Evolutionary conservation across 2,888 invertebrate genomes (phyloP), one percentile per base, ranked within the genome.

Genomic region (Chymomyza amoena): DNA sequence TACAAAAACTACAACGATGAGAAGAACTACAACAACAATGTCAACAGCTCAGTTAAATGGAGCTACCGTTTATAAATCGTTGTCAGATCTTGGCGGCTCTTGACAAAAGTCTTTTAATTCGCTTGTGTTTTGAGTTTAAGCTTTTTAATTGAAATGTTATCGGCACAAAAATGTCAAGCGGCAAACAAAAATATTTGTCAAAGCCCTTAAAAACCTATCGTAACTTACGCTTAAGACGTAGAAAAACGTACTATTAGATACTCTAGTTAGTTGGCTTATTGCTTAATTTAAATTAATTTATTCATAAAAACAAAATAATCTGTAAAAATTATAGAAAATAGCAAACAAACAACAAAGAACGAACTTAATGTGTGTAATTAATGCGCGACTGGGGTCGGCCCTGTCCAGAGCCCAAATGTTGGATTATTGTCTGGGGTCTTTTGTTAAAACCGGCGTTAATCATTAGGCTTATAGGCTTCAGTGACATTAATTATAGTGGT

Each of bases 281-380:
- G 83, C 87, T 88, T 85, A 85, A 88, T 88, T 87, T 87, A 87
- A 88, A 77, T 80, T 85, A 87, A 85, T 85, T 85, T 85, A 85
- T 85, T 85, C 85, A 84, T 88, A 84, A 75, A 70, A 64, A 54
- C 73, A 77, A 86, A 78, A 77, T 81, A 73, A 74, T 74, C 75
- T 76, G 72, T 77, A 76, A 76, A 78, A 78, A 75, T 69, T 74
- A 76, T 18, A 76, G 75, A 84, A 84, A 78, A 82, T 76, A 82
- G 67, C 76, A 64, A 84, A 64, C 64, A 50, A 52, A 71, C 68
- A 71, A 69, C 65, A 71, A 75, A 32, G 32, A 32, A 32, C 32
- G 61, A 74, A 76, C 64, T 61, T 32, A 73, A 74, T 72, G 64
- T 78, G 60, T 76, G 68, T 76, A 75, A 78, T 81, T 81, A 81